Evolutionary conservation across 1,140 invertebrate species (phyloP).

Genomic region (Cyrtorhinus lividipennis): DNA sequence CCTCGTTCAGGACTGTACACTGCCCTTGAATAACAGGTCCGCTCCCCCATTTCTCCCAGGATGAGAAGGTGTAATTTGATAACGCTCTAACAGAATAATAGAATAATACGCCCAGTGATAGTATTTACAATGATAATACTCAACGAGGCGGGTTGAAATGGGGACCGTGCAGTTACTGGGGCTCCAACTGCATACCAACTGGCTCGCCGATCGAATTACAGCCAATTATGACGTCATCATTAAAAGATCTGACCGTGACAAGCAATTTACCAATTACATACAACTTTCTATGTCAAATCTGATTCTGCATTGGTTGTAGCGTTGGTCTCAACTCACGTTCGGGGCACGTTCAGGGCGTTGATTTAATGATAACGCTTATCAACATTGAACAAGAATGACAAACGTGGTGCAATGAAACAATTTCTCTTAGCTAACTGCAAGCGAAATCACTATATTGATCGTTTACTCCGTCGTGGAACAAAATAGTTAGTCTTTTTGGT

Average conservation of each 20-base stretch:
- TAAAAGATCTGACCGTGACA: not conserved
- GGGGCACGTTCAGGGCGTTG: no score
- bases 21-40: no score
- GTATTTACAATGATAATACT: not conserved
- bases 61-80: not conserved
- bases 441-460: no score
- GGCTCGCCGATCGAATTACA: not conserved
- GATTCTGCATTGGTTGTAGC: not conserved
- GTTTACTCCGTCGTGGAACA: no score
- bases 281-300: not conserved
- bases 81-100: not conserved
- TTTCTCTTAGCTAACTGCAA: no score
- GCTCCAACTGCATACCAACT: not conserved
- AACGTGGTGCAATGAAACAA: no score
- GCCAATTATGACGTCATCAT: not conserved
- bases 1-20: no score
- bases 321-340: not conserved
- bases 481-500: no score
- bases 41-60: no score
- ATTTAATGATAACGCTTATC: no score
- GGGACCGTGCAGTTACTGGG: not conserved
- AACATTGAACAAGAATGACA: no score
- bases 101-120: not conserved
- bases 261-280: not conserved
- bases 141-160: not conserved